Evolutionary conservation across 2,888 invertebrate genomes (phyloP), one percentile per base, ranked within the genome.

Genomic region (Aleiodes testaceus): DNA sequence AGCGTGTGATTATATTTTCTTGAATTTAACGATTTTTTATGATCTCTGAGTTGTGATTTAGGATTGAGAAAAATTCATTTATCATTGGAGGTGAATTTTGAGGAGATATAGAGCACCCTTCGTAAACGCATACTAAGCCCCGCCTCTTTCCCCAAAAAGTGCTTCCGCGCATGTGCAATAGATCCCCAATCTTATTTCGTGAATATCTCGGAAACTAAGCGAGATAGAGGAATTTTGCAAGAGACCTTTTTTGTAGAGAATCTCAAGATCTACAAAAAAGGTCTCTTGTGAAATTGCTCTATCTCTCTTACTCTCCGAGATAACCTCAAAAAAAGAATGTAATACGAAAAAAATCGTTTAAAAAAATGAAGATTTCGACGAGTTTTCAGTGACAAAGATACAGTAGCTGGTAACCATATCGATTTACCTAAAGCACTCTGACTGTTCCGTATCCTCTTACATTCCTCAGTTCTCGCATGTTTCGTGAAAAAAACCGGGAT

Each of bases 381-480:
- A 63, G n/a, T 45, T 26, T 45, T n/a, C 2, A 5, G 45, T 45
- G 63, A 63, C 63, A 53, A 20, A 53, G 59, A 72, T 68, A 45
- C 67, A 64, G 72, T 72, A 72, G 72, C 72, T 16, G 18, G 22
- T 49, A 26, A 30, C n/a, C n/a, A 36, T 72, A 72, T 72, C 67
- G 67, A 67, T 72, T 68, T 68, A 66, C 71, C 45, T 20, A 14
- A 53, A 45, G 53, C 18, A 47, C 30, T 20, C 26, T 12, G 18
- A 18, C 22, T 30, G 45, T 18, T 47, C 9, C 47, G 63, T 72
- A 67, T 68, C 67, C 67, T 30, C 72, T 72, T 68, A 72, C 72
- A 68, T 30, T 14, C 44, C 26, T 22, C 20, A 44, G 16, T 12
- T 14, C 42, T 59, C 36, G 7, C 55, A 55, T 59, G 59, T 59